Evolutionary conservation across 2,797 vertebrate species (phyloP).

Genomic region (Poecilia velifera): DNA sequence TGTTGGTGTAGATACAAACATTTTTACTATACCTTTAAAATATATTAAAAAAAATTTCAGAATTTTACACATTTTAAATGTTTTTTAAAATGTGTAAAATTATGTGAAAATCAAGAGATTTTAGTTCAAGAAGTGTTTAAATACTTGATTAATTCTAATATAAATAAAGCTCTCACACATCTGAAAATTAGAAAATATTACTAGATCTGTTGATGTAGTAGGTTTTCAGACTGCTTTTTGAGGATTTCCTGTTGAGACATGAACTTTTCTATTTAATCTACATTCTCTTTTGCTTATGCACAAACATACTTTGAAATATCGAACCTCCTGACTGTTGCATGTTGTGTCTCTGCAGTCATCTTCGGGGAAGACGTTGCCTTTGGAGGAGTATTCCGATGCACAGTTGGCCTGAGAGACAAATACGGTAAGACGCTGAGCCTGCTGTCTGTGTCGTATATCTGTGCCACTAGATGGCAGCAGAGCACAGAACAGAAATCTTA

Average conservation of each 20-base stretch:
- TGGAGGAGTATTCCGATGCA: constrained; percentile 97
- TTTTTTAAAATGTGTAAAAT: background rate
- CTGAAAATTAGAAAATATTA: background rate
- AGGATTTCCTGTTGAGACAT: background rate
- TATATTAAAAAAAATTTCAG: no score
- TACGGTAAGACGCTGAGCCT: constrained; percentile 85
- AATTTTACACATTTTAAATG: background rate
- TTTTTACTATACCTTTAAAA: background rate
- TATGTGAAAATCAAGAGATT: background rate
- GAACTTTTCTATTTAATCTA: background rate
- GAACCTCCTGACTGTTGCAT: constrained; percentile 6
- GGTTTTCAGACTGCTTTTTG: background rate
- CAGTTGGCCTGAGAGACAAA: constrained; percentile 96
- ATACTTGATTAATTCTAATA: background rate
- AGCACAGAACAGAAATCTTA: constrained; percentile 7
- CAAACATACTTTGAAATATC: background rate
- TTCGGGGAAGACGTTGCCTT: constrained; percentile 99
- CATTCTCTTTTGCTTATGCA: background rate
- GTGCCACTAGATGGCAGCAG: constrained; percentile 70
- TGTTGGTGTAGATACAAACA: background rate
- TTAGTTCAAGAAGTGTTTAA: background rate
- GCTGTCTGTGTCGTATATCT: background rate
- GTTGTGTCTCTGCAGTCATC: constrained; percentile 85
- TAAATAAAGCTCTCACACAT: background rate
- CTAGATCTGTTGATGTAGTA: background rate